Percentiles rank a stretch among this genome's conserved stretches.
Conservation (phyloP, 2,797 vertebrate species). For the Leptodactylus fallax region DNA sequence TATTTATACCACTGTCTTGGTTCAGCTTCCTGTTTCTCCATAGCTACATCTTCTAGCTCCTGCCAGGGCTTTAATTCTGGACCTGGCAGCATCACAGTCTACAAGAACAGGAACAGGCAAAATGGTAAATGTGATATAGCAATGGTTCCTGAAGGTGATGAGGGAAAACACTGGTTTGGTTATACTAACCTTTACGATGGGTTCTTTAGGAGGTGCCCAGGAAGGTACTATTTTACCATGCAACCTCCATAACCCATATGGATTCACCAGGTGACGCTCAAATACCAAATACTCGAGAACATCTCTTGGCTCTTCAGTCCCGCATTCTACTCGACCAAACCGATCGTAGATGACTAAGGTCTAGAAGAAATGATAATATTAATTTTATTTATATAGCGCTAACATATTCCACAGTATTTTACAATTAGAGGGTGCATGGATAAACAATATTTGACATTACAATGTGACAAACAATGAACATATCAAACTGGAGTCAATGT, state of each 20-base stretch:
- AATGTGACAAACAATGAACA: no score
- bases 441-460: neutral
- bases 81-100: slow-evolving; percentile 90
- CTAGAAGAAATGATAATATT: neutral
- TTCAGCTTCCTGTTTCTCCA: slow-evolving; percentile 68
- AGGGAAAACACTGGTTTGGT: neutral
- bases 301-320: slow-evolving; percentile 87
- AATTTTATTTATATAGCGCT: no score
- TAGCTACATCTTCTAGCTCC: slow-evolving; percentile 76
- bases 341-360: slow-evolving; percentile 91
- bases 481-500: no score
- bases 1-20: slow-evolving; percentile 75
- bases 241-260: slow-evolving; percentile 88
- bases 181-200: slow-evolving; percentile 84
- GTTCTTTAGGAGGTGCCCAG: slow-evolving; percentile 92
- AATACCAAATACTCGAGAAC: slow-evolving; percentile 92
- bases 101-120: slow-evolving; percentile 63
- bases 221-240: slow-evolving; percentile 91
- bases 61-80: slow-evolving; percentile 78
- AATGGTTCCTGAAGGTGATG: neutral
- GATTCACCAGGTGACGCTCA: slow-evolving; percentile 89
- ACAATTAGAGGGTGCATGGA: neutral
- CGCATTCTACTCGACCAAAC: slow-evolving; percentile 91
- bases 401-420: no score
- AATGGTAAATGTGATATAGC: neutral